Evolutionary conservation across 1,140 invertebrate genomes (phyloP).

Genomic region (Leptopilina boulardi): DNA sequence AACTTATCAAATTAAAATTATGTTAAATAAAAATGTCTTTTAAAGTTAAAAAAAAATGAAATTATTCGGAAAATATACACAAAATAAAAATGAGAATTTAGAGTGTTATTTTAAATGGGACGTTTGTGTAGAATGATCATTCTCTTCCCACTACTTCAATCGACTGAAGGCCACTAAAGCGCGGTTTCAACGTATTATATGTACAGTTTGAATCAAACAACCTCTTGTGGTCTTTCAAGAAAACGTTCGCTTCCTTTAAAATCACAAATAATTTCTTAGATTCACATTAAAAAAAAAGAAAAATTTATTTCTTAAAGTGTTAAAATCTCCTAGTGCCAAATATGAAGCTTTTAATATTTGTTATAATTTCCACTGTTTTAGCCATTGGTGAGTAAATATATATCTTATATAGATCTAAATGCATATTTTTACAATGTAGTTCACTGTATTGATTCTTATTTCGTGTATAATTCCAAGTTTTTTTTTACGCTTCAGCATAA

Average conservation of each 20-base stretch:
- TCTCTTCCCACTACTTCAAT: constrained; percentile 25
- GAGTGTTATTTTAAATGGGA: neutral
- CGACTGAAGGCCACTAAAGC: constrained; percentile 13
- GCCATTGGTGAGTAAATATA: neutral
- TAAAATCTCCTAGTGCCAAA: neutral
- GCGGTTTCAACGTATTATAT: neutral
- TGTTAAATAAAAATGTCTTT: no score
- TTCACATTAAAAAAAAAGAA: neutral
- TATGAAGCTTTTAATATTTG: neutral
- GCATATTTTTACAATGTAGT: neutral
- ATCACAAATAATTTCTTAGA: neutral
- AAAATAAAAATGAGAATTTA: no score
- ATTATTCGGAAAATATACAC: no score
- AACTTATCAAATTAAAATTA: no score
- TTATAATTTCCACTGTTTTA: neutral
- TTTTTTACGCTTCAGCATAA: neutral
- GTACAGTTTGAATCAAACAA: neutral
- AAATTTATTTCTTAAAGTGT: neutral
- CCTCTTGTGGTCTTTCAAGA: neutral
- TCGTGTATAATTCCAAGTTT: neutral
- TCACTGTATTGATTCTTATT: neutral
- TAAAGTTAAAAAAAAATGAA: no score
- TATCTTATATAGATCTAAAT: neutral
- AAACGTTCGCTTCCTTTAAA: neutral
- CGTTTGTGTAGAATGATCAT: neutral